These are phyloP conservation scores for Xyrauchen texanus DNA, from an alignment of 2,113 vertebrate species.

Conservation along the genomic window DNA sequence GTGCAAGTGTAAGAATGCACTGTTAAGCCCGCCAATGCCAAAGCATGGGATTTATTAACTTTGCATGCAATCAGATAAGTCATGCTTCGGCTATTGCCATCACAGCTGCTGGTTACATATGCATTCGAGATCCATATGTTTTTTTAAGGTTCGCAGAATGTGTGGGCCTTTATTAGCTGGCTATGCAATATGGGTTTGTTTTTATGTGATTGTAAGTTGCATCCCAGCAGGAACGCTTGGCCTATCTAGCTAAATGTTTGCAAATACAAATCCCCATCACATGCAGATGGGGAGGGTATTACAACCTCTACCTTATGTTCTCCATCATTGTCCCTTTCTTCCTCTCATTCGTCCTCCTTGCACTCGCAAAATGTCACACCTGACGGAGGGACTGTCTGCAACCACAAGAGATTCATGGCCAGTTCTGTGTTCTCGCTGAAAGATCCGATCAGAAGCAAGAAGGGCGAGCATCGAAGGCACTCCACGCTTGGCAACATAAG, in stretches of 20 bases:
- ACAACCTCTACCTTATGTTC: neutral
- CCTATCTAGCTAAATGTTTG: neutral
- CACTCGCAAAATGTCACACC: no score
- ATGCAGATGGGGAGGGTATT: no score
- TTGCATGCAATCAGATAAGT: constrained; percentile 43
- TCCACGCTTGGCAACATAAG: constrained; percentile 65
- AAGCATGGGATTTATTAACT: constrained; percentile 40
- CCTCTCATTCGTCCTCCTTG: neutral
- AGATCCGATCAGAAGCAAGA: constrained; percentile 49
- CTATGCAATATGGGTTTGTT: neutral
- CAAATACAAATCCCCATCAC: neutral
- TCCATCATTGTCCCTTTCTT: neutral
- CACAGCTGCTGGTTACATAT: constrained; percentile 39
- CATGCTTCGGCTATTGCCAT: constrained; percentile 33
- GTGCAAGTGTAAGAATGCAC: neutral
- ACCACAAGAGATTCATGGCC: accelerated
- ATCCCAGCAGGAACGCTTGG: neutral
- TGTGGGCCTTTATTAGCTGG: constrained; percentile 4
- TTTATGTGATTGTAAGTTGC: neutral
- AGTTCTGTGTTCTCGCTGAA: constrained; percentile 58
- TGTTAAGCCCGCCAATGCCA: constrained; percentile 19
- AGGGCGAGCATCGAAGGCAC: constrained; percentile 51
- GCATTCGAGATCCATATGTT: constrained; percentile 22
- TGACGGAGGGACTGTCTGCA: no score
- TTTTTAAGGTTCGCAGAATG: neutral